phyloP scores from a whole-genome alignment of 2,888 invertebrate species.

The Lasioglossum marginatum region DNA sequence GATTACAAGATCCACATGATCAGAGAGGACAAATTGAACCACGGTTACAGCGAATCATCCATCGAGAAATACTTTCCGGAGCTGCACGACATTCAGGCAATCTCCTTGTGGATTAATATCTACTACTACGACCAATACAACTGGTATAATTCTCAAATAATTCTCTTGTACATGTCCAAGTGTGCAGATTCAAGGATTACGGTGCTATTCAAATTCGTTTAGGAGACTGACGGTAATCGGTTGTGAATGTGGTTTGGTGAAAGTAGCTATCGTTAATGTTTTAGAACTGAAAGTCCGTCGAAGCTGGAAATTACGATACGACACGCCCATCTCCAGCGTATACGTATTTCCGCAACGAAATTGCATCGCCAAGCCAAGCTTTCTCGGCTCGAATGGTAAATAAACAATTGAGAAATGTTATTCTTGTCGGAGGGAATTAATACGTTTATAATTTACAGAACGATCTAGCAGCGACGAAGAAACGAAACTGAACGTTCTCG shows the following conservation, averaged over 20 bases:
- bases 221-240: constrained; percentile 87
- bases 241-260: constrained; percentile 87
- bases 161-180: neutral
- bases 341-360: constrained; percentile 83
- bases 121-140: constrained; percentile 84
- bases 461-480: constrained; percentile 55
- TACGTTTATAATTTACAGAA: constrained; percentile 57
- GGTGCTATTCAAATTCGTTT: constrained; percentile 38
- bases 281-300: constrained; percentile 84
- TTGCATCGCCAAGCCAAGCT: constrained; percentile 70
- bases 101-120: constrained; percentile 86
- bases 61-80: constrained; percentile 87
- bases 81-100: constrained; percentile 85
- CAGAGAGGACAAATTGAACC: constrained; percentile 86
- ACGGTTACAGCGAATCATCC: constrained; percentile 86
- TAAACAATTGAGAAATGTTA: neutral
- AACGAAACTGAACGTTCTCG: constrained; percentile 86
- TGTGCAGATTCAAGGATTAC: neutral
- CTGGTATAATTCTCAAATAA: constrained; percentile 79
- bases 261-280: constrained; percentile 85
- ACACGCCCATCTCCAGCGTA: constrained; percentile 86
- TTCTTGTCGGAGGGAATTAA: neutral
- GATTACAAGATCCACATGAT: constrained; percentile 89
- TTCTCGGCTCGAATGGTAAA: constrained; percentile 69
- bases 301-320: constrained; percentile 85